Percentiles rank a stretch among this genome's conserved stretches.
Evolutionary conservation across 30 jellyfish, hydroid and myxozoan species (phyloP).

Genomic region (Morbakka virulenta): DNA sequence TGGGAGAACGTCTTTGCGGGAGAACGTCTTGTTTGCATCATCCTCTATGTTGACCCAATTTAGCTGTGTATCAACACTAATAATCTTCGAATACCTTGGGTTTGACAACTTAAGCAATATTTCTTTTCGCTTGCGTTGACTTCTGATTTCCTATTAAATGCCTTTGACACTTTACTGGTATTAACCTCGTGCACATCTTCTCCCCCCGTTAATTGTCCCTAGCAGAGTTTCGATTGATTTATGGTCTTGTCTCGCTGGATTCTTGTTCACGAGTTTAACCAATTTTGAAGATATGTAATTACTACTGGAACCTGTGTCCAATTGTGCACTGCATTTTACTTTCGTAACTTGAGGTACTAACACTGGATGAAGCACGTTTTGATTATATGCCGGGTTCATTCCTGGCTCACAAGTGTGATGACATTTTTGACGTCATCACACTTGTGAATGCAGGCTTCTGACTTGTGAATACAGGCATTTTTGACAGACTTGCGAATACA

Average conservation of each 20-base stretch:
- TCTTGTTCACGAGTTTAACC: neutral
- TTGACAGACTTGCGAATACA: too few relatives aligned
- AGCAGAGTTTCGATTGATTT: slow-evolving; percentile 54
- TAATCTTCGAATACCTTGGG: slow-evolving; percentile 24
- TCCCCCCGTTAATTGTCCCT: slow-evolving; percentile 7
- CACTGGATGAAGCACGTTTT: slow-evolving; percentile 5
- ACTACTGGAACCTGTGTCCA: slow-evolving; percentile 11
- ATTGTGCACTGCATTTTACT: neutral
- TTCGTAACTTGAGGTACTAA: neutral
- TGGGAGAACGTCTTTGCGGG: slow-evolving; percentile 19
- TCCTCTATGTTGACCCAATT: slow-evolving; percentile 20
- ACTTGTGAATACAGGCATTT: too few relatives aligned
- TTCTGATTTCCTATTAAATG: slow-evolving; percentile 16
- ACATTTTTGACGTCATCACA: too few relatives aligned
- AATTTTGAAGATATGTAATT: neutral
- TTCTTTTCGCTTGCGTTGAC: slow-evolving; percentile 33
- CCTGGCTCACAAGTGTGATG: slow-evolving; percentile 24
- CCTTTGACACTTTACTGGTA: neutral
- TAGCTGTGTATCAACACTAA: slow-evolving; percentile 1
- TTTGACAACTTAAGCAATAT: slow-evolving; percentile 42
- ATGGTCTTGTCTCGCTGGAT: slow-evolving; percentile 50
- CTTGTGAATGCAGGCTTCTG: too few relatives aligned
- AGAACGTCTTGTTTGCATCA: too few relatives aligned
- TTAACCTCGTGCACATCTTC: slow-evolving; percentile 39
- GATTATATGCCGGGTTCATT: neutral